Evolutionary conservation across 2,797 vertebrate species (phyloP), one percentile per base, ranked within the genome.

Genomic region (Rallus crepitans): DNA sequence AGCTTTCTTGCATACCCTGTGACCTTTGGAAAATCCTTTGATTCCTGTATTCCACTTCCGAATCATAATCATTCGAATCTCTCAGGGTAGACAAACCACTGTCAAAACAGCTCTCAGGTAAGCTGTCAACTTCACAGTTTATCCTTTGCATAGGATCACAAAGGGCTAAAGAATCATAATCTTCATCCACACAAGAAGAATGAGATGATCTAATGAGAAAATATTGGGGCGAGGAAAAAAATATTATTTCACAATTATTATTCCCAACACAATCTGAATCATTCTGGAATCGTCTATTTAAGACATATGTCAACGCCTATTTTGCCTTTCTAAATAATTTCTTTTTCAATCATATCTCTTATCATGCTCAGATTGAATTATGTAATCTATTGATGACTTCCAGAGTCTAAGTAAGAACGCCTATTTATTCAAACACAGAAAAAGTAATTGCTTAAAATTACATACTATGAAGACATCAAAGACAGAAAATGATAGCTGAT

Each of bases 71-170:
- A 33, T 98, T 98, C 52, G 98, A 99, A 78, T 99, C 99, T 70
- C 99, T 98, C 92, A 99, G 94, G 1, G 99, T 99, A 30, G 99
- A 99, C 96, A 99, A 97, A 82, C 99, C 99, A 19, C 99, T 99
- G 98, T 99, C 99, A 80, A 99, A 97, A 96, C 98, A 99, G 98
- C 98, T 98, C 97, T 99, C 98, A 0, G 99, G 98, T 76, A 99
- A 98, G 82, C 99, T 99, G 97, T 99, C 99, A 87, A 98, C 98
- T 91, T 99, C 99, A 64, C 90, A 99, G 96, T 98, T 99, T 19
- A 96, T 98, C 97, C 98, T 99, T 95, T 98, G 98, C 98, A 99
- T 98, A 1, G 99, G 99, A 97, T 99, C 99, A 92, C 99, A 99
- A 92, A 99, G 98, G 28, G 99, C 99, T 98, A 99, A 95, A 15